Base-by-base conservation (phyloP, 2,113 vertebrate genomes). In the Dipodomys stephensi region DNA sequence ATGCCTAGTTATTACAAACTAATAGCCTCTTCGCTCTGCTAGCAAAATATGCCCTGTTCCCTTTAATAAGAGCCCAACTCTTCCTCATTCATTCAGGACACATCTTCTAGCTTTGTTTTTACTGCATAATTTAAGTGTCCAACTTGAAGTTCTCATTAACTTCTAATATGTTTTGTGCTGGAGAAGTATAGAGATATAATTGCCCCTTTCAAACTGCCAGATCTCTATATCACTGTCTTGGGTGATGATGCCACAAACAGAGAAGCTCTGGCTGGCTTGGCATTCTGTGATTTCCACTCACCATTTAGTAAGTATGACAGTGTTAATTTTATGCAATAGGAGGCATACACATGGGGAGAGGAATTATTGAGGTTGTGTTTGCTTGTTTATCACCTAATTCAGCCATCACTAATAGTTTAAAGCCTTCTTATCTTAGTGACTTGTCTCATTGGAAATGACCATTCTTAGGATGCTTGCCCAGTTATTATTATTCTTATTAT, bases 81-180 rank as follows among this genome's bases (percentile, higher is more conserved):
- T 69, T 71, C 20, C 73, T 94, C 84, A 39, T 44, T n/a, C 53
- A 62, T 84, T 84, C 81, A 30, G 39, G 15, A 8, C 25, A 76
- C 82, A 79, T 82, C 87, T 53, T 84, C 81, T 62, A 30, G 87
- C 88, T 87, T 95, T 86, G 81, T 87, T 95, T 93, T 95, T 92
- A 74, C 82, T 88, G 82, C 20, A 8, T 77, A 83, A 76, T 88
- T 68, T 83, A 91, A 96, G 39, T 68, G 35, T 90, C 74, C 84
- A 82, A 86, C 78, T 73, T 95, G 92, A 95, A 94, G 82, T 95
- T 94, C 90, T 92, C 95, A 92, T 94, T 91, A 94, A 72, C 90
- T 85, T 91, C 80, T 72, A 74, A 68, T 91, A 87, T 57, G 49
- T 44, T 94, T 83, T 76, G 82, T 72, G 28, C 85, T 80, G 92